Conservation (phyloP, 2,797 vertebrate genomes). For the Enteromius paludinosus region DNA sequence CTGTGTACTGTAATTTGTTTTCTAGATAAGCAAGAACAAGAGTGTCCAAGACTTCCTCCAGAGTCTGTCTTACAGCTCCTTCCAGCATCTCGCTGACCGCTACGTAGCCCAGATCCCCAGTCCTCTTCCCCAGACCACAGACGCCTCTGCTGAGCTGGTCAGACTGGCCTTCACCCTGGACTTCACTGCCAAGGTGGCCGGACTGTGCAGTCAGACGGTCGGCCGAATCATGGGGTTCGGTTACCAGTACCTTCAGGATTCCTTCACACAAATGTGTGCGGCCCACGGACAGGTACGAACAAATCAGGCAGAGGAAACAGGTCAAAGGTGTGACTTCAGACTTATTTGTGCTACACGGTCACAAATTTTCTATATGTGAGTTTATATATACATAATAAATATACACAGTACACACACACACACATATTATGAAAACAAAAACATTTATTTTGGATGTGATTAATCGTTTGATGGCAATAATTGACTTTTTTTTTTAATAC, state of each 20-base stretch:
- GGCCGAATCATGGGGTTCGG: slow-evolving; percentile 78
- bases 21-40: slow-evolving; percentile 71
- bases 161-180: slow-evolving; percentile 71
- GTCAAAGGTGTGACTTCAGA: neutral
- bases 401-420: too few relatives aligned
- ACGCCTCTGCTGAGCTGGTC: slow-evolving; percentile 55
- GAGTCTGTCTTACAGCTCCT: slow-evolving; percentile 74
- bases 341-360: too few relatives aligned
- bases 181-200: slow-evolving; percentile 68
- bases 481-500: neutral
- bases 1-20: neutral
- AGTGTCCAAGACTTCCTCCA: slow-evolving; percentile 69
- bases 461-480: too few relatives aligned
- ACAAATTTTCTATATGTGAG: too few relatives aligned
- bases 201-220: slow-evolving; percentile 68
- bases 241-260: slow-evolving; percentile 66
- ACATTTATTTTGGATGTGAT: too few relatives aligned
- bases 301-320: neutral
- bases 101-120: slow-evolving; percentile 56
- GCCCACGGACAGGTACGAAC: slow-evolving; percentile 41
- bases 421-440: too few relatives aligned
- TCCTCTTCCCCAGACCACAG: slow-evolving; percentile 9
- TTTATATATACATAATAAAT: too few relatives aligned
- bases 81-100: slow-evolving; percentile 71
- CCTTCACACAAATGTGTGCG: slow-evolving; percentile 57